Percentiles rank a stretch among this genome's conserved stretches.
Evolutionary conservation across 2,113 vertebrate species (phyloP).

Genomic region (Cyrtonyx montezumae): DNA sequence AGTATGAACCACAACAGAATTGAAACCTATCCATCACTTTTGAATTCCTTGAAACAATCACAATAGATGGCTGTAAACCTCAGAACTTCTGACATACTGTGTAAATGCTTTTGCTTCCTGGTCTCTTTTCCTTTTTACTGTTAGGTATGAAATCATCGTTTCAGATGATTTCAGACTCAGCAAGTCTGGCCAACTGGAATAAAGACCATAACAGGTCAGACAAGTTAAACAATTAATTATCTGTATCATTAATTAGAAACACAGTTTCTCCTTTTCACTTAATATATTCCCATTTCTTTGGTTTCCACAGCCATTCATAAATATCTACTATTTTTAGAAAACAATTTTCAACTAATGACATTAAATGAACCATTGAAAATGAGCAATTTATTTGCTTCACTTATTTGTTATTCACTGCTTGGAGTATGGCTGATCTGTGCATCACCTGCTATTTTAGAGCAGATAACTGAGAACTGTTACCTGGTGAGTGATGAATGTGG

Average conservation of each 20-base stretch:
- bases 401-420: neutral
- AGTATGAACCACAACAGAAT: fast-evolving
- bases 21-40: neutral
- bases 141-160: neutral
- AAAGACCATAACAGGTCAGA: neutral
- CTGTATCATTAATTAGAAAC: neutral
- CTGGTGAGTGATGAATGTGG: neutral
- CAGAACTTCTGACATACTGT: neutral
- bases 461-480: neutral
- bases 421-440: neutral
- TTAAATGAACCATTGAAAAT: conserved; percentile 32
- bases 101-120: neutral
- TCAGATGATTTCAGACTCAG: neutral
- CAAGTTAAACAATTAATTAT: neutral
- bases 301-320: neutral
- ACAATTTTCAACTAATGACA: neutral
- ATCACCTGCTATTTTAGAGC: neutral
- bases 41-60: neutral
- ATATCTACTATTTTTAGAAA: conserved; percentile 19
- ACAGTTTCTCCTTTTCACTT: neutral
- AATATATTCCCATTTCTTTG: neutral
- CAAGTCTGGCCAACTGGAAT: neutral
- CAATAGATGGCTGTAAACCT: neutral
- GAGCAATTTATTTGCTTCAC: conserved; percentile 25
- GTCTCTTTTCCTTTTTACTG: neutral